Conservation (phyloP, 2,888 invertebrate species). For the Mythimna pallens region DNA sequence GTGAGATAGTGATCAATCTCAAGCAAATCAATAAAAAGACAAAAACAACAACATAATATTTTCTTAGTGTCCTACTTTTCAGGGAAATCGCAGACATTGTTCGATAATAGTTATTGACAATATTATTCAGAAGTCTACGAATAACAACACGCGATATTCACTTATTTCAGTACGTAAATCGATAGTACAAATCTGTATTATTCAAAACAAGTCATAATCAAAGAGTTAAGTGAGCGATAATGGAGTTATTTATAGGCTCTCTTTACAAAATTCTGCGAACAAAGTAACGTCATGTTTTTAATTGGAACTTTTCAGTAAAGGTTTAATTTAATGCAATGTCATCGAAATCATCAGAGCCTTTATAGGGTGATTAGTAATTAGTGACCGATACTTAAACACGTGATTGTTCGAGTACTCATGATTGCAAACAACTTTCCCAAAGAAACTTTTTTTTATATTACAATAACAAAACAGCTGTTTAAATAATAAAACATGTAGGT, state of each 20-base stretch:
- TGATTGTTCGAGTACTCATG: no score
- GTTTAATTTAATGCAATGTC: background rate
- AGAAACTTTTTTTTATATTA: no score
- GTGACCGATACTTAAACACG: no score
- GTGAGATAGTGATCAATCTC: no score
- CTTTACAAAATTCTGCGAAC: conserved; percentile 17
- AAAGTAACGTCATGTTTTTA: conserved; percentile 26
- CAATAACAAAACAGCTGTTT: no score
- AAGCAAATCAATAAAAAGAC: no score
- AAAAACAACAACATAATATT: no score
- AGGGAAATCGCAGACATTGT: background rate
- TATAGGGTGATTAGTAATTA: no score
- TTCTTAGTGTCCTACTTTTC: background rate
- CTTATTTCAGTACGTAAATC: background rate
- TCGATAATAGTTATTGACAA: background rate
- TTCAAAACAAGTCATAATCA: conserved; percentile 10
- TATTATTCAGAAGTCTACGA: background rate
- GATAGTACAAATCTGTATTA: background rate
- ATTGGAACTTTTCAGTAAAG: conserved; percentile 5
- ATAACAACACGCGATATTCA: background rate
- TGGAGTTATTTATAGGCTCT: conserved; percentile 16
- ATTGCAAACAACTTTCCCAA: no score
- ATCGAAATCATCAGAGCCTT: background rate
- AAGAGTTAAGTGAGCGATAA: conserved; percentile 14
- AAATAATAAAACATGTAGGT: no score